Percentiles rank a stretch among this genome's conserved stretches.
Conservation (phyloP, 2,888 invertebrate species). For the Eulithis prunata region DNA sequence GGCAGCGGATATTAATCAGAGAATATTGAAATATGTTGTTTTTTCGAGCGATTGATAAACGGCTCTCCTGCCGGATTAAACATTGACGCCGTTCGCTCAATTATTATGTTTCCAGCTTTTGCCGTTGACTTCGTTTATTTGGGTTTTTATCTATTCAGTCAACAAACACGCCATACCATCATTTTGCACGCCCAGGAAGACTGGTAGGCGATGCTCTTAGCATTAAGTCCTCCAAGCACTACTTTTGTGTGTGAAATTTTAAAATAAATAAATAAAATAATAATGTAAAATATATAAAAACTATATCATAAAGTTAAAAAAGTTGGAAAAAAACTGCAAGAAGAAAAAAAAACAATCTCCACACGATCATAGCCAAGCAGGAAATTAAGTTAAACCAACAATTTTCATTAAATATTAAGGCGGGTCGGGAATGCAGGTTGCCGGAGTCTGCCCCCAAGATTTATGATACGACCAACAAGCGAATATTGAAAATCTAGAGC, state of each 20-base stretch:
- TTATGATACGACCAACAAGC: slow-evolving; percentile 79
- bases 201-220: too few relatives aligned
- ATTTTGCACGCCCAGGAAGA: too few relatives aligned
- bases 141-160: slow-evolving; percentile 20
- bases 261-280: too few relatives aligned
- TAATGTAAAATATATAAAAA: too few relatives aligned
- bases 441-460: slow-evolving; percentile 70
- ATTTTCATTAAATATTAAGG: slow-evolving; percentile 79
- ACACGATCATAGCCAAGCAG: slow-evolving; percentile 41
- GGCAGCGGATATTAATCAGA: slow-evolving; percentile 84
- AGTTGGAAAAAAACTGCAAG: background rate
- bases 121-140: slow-evolving; percentile 33
- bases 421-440: slow-evolving; percentile 74
- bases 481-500: slow-evolving; percentile 77
- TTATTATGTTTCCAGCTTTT: slow-evolving; percentile 61
- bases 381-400: slow-evolving; percentile 70
- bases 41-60: slow-evolving; percentile 82
- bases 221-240: too few relatives aligned
- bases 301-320: too few relatives aligned
- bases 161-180: background rate
- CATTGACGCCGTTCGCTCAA: slow-evolving; percentile 76
- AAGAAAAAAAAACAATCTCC: slow-evolving; percentile 26
- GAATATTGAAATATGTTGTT: slow-evolving; percentile 85
- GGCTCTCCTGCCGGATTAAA: slow-evolving; percentile 76
- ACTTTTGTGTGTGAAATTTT: too few relatives aligned